Conservation (phyloP, 2,797 vertebrate species). For the Spinus olivaceus region DNA sequence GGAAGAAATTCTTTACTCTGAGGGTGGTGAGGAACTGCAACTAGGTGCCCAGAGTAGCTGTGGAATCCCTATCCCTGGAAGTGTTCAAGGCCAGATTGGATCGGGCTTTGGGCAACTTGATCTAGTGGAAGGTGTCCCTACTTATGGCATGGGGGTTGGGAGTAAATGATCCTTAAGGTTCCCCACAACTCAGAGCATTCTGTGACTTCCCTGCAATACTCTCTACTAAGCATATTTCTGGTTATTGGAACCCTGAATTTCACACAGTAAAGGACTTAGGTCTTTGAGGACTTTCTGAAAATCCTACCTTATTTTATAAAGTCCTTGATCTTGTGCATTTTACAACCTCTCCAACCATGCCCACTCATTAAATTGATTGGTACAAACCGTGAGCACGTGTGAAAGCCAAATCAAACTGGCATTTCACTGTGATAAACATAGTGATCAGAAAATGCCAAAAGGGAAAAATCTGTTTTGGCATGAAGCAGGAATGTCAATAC, state of each 20-base stretch:
- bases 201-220: background rate
- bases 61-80: background rate
- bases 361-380: background rate
- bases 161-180: background rate
- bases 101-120: background rate
- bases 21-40: background rate
- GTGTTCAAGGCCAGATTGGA: background rate
- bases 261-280: background rate
- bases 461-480: background rate
- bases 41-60: background rate
- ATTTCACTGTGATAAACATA: background rate
- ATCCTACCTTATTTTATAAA: background rate
- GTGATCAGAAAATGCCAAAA: background rate
- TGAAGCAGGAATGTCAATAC: background rate
- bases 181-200: background rate
- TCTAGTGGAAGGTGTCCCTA: background rate
- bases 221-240: background rate
- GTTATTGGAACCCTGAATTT: background rate
- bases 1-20: background rate
- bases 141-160: background rate
- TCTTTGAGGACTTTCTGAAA: background rate
- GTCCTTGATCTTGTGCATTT: background rate
- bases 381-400: rapidly evolving
- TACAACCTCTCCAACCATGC: background rate
- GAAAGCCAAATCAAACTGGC: background rate